Evolutionary conservation across 1,140 invertebrate genomes (phyloP), one percentile per base, ranked within the genome.

Genomic region (Hypothenemus hampei): DNA sequence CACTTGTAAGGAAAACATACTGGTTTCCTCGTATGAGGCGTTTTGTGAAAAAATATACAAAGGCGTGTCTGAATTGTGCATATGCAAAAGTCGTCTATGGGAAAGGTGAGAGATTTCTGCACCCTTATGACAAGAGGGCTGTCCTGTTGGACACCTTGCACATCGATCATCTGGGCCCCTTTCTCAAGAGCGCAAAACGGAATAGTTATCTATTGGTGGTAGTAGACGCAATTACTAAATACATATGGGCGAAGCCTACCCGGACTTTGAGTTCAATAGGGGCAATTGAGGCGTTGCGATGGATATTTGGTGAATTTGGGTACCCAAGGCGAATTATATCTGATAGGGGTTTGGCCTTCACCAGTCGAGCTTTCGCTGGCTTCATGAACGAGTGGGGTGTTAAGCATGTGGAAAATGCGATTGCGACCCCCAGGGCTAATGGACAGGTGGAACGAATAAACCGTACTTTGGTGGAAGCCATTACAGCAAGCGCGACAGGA

Each of bases 171-270:
- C 2, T 64, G 5, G 60, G 65, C 1, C 65, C 65, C 4, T 66
- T 69, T 43, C 44, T 60, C 20, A 49, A 29, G 1, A 59, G 21
- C 18, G 58, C 31, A 0, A 16, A 18, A 15, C 48, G 65, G 7
- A 62, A 62, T 6, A 65, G 57, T 35, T 63, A 69, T 58, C 33
- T 73, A 5, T 39, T 74, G 6, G 68, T 69, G 0, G 57, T 62
- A 0, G 53, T 74, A 0, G 73, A 74, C 19, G 66, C 67, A 0
- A 75, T 65, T 45, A 69, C 64, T 0, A 72, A 69, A 48, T 73
- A 59, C 53, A 40, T 60, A 15, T 13, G 26, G 3, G 22, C 26
- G 31, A 55, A 43, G 35, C 24, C 22, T 11, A 45, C 29, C 31
- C 55, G 36, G 39, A 44, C 39, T 8, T 19, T 37, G n/a, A 21